Base-by-base conservation (phyloP, 2,797 vertebrate genomes). In the Poeciliopsis paucimaculata region DNA sequence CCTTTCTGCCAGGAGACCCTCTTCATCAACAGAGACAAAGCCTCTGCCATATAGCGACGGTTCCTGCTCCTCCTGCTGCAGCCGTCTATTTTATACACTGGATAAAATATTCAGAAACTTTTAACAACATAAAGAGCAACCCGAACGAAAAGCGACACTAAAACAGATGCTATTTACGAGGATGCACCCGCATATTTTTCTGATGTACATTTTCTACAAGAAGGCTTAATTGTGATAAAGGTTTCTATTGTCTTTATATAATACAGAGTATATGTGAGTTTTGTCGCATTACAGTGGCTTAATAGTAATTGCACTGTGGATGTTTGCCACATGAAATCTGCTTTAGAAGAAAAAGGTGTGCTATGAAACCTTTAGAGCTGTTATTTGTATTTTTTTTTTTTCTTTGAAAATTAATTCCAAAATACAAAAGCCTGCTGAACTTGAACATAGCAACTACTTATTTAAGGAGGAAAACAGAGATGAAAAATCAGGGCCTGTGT, bases 1-100 rank as follows among this genome's bases (percentile, higher is more conserved):
- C 98, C 98, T 23, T 99, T 99, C 96, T 99, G 98, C 91, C 98
- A 99, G 89, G 98, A 99, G 94, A 99, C 97, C 0, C 96, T 99
- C 4, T 99, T 99, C 93, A 95, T 96, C 93, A 96, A 96, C 93
- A 96, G 94, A 45, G 97, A 99, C 82, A 98, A 98, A 90, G 95
- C 97, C 68, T 98, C 97, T 2, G 96, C 97, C 94, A 98, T 98
- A 91, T 98, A 95, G 95, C 85, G 82, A 86, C 79, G 81, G 92
- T 94, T 74, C 36, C 71, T 75, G 60, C 72, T 77, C 51, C 83
- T 71, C 82, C 84, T 80, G 81, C 83, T 87, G 88, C 88, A 89
- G 88, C 91, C 72, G 90, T 88, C 84, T 91, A 91, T 92, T 95
- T 95, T 94, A 93, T 97, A 97, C 94, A 90, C 96, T 96, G 97